Evolutionary conservation across 2,113 vertebrate genomes (phyloP).

Genomic region (Penelope pileata): DNA sequence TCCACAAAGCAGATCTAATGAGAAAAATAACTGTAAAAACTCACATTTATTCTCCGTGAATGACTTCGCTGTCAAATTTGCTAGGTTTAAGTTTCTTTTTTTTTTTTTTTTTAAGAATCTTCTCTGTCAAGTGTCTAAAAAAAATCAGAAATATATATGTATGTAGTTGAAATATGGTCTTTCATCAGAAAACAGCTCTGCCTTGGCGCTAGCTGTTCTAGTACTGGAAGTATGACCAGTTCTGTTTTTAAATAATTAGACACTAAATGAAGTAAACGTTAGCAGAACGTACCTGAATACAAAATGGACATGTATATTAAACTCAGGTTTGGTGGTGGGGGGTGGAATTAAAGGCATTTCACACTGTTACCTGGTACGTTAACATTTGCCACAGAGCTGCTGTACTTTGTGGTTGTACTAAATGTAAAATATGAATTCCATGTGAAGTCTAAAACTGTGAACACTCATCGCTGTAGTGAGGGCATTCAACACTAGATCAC

Average conservation of each 20-base stretch:
- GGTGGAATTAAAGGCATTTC: neutral
- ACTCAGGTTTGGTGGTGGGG: neutral
- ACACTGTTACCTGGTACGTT: neutral
- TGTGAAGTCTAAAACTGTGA: neutral
- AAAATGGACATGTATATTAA: neutral
- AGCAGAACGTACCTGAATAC: neutral
- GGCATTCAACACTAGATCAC: neutral
- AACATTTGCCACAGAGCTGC: neutral
- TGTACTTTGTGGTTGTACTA: neutral
- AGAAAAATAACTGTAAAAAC: neutral
- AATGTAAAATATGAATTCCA: neutral
- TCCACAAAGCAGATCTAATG: neutral
- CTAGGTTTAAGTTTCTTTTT: neutral
- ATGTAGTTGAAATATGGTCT: neutral
- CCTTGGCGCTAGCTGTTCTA: too few species aligned
- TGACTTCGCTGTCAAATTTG: neutral
- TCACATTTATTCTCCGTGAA: neutral
- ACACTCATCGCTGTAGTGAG: neutral
- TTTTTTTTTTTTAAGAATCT: neutral
- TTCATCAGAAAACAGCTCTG: neutral
- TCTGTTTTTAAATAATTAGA: neutral
- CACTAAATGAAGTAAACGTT: neutral
- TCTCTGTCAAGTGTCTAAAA: neutral
- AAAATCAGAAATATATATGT: neutral
- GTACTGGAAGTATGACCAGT: neutral